Percentiles rank a stretch among this genome's conserved stretches.
phyloP scores from a whole-genome alignment of 2,888 invertebrate genomes.

The Cactoblastis cactorum region DNA sequence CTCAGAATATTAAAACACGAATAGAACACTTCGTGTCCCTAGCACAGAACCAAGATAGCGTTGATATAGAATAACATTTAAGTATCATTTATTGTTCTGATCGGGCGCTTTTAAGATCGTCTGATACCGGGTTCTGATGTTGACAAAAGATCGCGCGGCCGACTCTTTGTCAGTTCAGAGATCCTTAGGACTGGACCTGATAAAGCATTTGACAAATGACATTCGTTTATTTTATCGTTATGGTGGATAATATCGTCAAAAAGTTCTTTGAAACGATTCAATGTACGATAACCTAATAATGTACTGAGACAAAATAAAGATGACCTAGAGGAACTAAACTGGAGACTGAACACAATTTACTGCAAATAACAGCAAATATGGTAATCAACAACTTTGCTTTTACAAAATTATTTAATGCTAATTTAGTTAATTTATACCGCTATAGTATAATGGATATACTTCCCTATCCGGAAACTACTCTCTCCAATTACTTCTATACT shows the following conservation, averaged over 20 bases:
- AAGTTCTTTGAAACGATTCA: not conserved
- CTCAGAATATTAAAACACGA: not conserved
- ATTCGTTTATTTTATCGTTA: constrained; percentile 2
- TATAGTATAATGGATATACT: no score
- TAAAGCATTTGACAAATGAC: constrained; percentile 6
- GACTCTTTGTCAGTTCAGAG: constrained; percentile 60
- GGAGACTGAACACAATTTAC: no score
- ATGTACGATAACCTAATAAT: no score
- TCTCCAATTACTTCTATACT: no score
- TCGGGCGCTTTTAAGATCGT: constrained; percentile 67
- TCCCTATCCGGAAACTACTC: no score
- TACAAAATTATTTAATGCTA: no score
- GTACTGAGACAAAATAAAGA: no score
- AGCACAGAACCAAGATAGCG: constrained; percentile 40
- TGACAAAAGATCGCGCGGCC: constrained; percentile 67
- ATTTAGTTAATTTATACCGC: no score
- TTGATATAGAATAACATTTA: constrained; percentile 67
- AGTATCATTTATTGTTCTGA: constrained; percentile 74
- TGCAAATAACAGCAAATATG: no score
- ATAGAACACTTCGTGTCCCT: constrained; percentile 3
- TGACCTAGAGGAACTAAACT: no score
- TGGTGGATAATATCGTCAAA: no score
- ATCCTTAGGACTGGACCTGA: constrained; percentile 23
- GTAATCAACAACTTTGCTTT: no score
- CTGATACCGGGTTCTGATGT: constrained; percentile 61